Conservation (phyloP, 2,888 invertebrate species). For the Tinea semifulvella region DNA sequence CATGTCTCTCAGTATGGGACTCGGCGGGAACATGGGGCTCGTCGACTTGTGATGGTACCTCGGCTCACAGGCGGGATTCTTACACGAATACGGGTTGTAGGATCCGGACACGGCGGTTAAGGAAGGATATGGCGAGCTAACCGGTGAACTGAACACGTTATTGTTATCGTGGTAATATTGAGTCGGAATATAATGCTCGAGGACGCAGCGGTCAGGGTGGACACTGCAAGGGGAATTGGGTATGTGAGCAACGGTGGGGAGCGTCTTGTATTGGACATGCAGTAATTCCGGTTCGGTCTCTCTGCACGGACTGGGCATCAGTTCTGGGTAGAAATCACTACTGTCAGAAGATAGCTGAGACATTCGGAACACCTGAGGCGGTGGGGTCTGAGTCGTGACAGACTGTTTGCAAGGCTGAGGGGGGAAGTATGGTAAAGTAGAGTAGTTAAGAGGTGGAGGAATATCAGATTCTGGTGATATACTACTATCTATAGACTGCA, state of each 20-base stretch:
- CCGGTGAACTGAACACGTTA: background rate
- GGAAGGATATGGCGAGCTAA: constrained; percentile 43
- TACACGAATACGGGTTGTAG: constrained; percentile 55
- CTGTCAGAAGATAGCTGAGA: constrained; percentile 29
- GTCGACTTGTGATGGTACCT: constrained; percentile 30
- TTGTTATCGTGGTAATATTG: constrained; percentile 33
- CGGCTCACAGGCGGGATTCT: constrained; percentile 38
- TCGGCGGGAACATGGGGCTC: constrained; percentile 30
- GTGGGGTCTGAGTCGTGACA: constrained; percentile 20
- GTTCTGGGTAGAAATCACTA: constrained; percentile 38
- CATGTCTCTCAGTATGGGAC: constrained; percentile 42
- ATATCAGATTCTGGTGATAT: constrained; percentile 48
- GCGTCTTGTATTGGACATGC: constrained; percentile 52
- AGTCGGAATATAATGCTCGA: constrained; percentile 28
- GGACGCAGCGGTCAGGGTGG: constrained; percentile 46
- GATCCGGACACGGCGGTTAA: constrained; percentile 59
- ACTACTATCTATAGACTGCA: constrained; percentile 52
- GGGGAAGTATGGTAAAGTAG: constrained; percentile 38
- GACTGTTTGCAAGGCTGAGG: constrained; percentile 15
- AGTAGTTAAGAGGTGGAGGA: constrained; percentile 59
- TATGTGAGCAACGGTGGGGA: constrained; percentile 55
- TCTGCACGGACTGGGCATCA: constrained; percentile 44
- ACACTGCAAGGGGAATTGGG: constrained; percentile 56
- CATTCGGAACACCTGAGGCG: constrained; percentile 45
- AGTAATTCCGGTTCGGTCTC: constrained; percentile 45